These are phyloP conservation scores for Tuberolachnus salignus DNA, from an alignment of 2,888 invertebrate genomes.

Conservation along the genomic window DNA sequence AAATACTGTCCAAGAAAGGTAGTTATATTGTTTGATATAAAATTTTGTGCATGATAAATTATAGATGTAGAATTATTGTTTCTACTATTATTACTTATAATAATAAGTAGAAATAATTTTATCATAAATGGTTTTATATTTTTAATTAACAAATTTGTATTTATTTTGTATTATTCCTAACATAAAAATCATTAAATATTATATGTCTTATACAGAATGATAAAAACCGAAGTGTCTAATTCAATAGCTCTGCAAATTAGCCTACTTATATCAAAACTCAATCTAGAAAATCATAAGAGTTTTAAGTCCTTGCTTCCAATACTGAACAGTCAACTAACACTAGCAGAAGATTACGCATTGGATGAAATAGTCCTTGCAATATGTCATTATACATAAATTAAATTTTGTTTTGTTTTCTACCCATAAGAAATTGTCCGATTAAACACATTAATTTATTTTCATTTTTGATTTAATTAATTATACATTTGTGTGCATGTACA, in stretches of 20 bases:
- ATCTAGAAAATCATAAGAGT: constrained; percentile 59
- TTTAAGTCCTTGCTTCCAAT: constrained; percentile 64
- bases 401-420: background rate
- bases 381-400: background rate
- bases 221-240: constrained; percentile 69
- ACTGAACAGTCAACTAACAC: constrained; percentile 65
- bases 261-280: constrained; percentile 59
- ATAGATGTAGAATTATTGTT: no score
- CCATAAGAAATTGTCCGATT: background rate
- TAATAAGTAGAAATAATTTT: background rate
- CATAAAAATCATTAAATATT: background rate
- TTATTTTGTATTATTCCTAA: background rate
- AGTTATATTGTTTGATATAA: constrained; percentile 32
- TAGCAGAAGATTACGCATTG: constrained; percentile 68
- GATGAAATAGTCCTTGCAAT: constrained; percentile 41
- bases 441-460: background rate
- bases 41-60: no score
- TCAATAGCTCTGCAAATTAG: constrained; percentile 65
- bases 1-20: constrained; percentile 66
- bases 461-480: constrained; percentile 18
- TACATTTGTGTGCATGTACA: constrained; percentile 17
- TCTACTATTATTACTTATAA: background rate
- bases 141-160: no score
- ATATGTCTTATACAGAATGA: constrained; percentile 63
- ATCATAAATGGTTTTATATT: background rate